Conservation (phyloP, 30 jellyfish, hydroid and myxozoan genomes). For the Rhopilema esculentum region DNA sequence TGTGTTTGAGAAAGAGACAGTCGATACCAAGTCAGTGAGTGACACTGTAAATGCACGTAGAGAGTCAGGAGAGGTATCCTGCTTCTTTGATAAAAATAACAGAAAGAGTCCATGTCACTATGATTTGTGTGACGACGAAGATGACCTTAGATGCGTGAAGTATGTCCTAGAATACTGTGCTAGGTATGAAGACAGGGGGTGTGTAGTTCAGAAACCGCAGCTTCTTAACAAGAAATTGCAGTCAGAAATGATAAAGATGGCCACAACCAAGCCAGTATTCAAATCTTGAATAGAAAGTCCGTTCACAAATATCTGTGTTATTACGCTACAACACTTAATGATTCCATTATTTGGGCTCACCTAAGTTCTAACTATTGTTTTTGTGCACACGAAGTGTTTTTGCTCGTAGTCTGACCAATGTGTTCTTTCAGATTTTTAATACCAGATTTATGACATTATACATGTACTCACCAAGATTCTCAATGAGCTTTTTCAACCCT, state of each 20-base stretch:
- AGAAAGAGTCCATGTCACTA: constrained; percentile 65
- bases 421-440: no score
- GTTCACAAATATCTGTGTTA: no score
- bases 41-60: neutral
- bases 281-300: neutral
- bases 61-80: constrained; percentile 38
- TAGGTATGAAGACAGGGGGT: constrained; percentile 80
- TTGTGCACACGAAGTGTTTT: no score
- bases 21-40: neutral
- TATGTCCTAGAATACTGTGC: constrained; percentile 80
- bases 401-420: no score
- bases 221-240: constrained; percentile 52
- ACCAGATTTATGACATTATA: no score
- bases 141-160: constrained; percentile 50
- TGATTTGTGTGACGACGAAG: constrained; percentile 28
- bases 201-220: constrained; percentile 83
- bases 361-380: no score
- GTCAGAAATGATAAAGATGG: constrained; percentile 51
- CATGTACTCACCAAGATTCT: no score
- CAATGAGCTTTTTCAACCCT: no score
- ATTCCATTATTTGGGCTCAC: no score
- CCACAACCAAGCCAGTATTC: constrained; percentile 27
- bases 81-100: constrained; percentile 47
- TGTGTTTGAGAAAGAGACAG: constrained; percentile 31
- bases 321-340: no score